Evolutionary conservation across 1,140 invertebrate genomes (phyloP), one percentile per base, ranked within the genome.

Genomic region (Drosophila insularis): DNA sequence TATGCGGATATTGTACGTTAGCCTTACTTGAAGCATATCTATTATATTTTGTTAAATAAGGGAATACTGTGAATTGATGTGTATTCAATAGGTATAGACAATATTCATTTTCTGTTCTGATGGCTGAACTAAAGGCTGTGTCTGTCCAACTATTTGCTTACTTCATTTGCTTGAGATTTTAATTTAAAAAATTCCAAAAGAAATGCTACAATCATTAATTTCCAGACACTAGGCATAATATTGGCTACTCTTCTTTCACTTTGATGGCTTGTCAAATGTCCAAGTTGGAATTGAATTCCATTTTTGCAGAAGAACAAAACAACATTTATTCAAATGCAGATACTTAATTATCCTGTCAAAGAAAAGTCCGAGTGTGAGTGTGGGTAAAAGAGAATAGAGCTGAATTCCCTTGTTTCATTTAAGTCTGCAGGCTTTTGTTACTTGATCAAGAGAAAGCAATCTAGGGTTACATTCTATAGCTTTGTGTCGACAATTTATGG

Each of bases 401-500:
- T 13, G 13, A 11, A 13, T 56, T 64, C 56, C 27, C 17, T 46
- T 46, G 14, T 46, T 46, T 46, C 14, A 19, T 46, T 46, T 43
- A 14, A 43, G 4, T 5, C n/a, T 17, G 40, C 40, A 43, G 27
- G 6, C 4, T 43, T 43, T 13, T 43, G 40, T 43, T 46, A 17
- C 6, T 70, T 65, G 71, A 65, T 56, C 62, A 60, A 58, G 39
- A 32, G 59, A 61, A 46, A n/a, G 67, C 10, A 21, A 31, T 67
- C 23, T 37, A n/a, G 11, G 35, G 35, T 37, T 35, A 35, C 10
- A 11, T 11, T 35, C 23, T 35, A 14, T 32, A 27, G 54, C 54
- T 46, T 56, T 11, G 32, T 17, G 17, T 72, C 32, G 78, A 60
- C 74, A 87, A 81, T 85, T 86, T 81, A 70, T 66, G 79, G 74